Conservation (phyloP, 2,113 vertebrate genomes). For the Vombatus ursinus region DNA sequence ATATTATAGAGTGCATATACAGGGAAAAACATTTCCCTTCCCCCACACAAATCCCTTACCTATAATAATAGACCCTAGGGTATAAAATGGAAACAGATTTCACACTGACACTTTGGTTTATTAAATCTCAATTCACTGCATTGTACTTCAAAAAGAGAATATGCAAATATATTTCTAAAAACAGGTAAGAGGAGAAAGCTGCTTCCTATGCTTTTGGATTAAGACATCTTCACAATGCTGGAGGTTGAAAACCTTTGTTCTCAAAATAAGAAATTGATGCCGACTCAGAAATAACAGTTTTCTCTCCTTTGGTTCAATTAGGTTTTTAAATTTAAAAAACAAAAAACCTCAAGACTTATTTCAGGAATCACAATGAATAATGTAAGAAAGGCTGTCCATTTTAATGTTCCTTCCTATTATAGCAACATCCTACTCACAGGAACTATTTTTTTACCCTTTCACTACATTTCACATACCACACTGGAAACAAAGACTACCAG, state of each 20-base stretch:
- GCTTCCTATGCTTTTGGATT: conserved; percentile 61
- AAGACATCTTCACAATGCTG: conserved; percentile 69
- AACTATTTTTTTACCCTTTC: conserved; percentile 74
- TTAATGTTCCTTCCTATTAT: conserved; percentile 30
- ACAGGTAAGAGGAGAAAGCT: conserved; percentile 58
- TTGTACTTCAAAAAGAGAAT: conserved; percentile 53
- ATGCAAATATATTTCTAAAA: conserved; percentile 57
- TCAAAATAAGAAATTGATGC: conserved; percentile 67
- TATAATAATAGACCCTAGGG: conserved; percentile 51
- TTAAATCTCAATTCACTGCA: conserved; percentile 68
- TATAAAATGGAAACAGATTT: conserved; percentile 51
- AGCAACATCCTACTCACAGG: conserved; percentile 36
- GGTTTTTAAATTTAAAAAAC: conserved; percentile 21
- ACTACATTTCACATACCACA: background rate
- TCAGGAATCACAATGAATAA: conserved; percentile 37
- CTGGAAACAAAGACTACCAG: conserved; percentile 80
- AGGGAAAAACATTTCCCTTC: conserved; percentile 45
- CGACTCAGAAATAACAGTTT: conserved; percentile 52
- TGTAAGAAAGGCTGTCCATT: conserved; percentile 58
- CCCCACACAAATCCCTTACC: conserved; percentile 48
- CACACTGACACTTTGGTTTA: conserved; percentile 65
- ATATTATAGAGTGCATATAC: background rate
- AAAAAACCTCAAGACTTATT: conserved; percentile 50
- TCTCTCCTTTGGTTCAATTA: conserved; percentile 46
- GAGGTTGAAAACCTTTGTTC: conserved; percentile 85